Conservation (phyloP, 2,113 vertebrate genomes). For the Gymnarchus niloticus region DNA sequence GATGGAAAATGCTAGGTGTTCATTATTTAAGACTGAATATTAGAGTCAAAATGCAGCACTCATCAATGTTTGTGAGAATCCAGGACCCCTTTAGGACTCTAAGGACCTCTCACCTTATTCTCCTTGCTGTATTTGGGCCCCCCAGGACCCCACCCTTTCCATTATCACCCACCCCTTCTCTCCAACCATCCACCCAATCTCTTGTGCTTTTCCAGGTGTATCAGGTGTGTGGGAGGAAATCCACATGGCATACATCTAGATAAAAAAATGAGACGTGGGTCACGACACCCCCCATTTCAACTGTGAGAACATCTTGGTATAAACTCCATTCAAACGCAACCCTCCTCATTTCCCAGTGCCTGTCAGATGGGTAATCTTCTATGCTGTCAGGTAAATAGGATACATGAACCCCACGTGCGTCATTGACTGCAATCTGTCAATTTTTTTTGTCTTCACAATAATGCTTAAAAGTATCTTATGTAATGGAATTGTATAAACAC, state of each 20-base stretch:
- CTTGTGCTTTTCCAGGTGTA: no score
- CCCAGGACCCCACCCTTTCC: background rate
- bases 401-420: background rate
- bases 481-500: slow-evolving; percentile 12
- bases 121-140: no score
- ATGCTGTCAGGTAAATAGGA: slow-evolving; percentile 12
- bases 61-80: background rate
- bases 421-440: background rate
- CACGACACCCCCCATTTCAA: background rate
- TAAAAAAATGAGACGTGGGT: background rate
- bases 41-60: background rate
- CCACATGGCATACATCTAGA: background rate
- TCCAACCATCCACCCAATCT: background rate
- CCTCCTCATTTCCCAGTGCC: background rate
- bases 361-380: background rate
- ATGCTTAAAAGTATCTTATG: slow-evolving; percentile 6
- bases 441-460: background rate
- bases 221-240: no score
- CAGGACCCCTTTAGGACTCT: background rate
- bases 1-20: background rate
- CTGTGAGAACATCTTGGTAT: background rate
- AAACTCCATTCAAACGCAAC: background rate
- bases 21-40: background rate
- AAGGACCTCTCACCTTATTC: background rate
- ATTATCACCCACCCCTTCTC: background rate